Percentiles rank a stretch among this genome's conserved stretches.
phyloP scores from a whole-genome alignment of 2,888 invertebrate species.

The Nymphalis urticae region DNA sequence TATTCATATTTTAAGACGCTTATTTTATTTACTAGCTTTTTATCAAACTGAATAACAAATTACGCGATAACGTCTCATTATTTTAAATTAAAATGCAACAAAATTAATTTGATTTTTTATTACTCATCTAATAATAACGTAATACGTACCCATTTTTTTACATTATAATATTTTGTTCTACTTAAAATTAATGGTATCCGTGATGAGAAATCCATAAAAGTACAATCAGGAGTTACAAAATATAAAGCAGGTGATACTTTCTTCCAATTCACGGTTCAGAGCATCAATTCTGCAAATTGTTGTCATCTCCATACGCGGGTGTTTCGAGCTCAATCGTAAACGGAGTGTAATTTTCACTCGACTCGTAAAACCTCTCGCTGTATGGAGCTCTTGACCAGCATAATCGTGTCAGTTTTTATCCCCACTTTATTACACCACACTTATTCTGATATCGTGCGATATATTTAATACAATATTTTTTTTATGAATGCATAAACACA shows the following conservation, averaged over 20 bases:
- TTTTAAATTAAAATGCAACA: too few relatives aligned
- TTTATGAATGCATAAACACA: too few relatives aligned
- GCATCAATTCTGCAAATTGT: conserved; percentile 43
- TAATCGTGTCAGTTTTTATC: conserved; percentile 46
- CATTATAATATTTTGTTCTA: too few relatives aligned
- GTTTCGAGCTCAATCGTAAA: conserved; percentile 45
- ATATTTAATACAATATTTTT: conserved; percentile 8
- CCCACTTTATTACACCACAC: conserved; percentile 39
- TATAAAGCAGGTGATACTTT: background rate
- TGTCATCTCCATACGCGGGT: conserved; percentile 43
- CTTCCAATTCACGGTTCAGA: background rate
- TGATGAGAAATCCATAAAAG: too few relatives aligned
- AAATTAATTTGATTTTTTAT: too few relatives aligned
- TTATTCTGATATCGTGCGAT: conserved; percentile 30
- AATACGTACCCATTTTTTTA: too few relatives aligned
- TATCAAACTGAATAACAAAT: too few relatives aligned
- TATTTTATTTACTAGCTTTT: too few relatives aligned
- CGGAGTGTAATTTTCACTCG: conserved; percentile 44
- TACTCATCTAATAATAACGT: too few relatives aligned
- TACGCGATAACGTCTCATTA: too few relatives aligned
- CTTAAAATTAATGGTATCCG: too few relatives aligned
- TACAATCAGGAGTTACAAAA: background rate
- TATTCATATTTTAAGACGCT: too few relatives aligned
- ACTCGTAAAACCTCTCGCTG: conserved; percentile 41
- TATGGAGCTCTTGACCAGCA: conserved; percentile 42